A percentile compares a stretch with the other conserved stretches of the same genome.
Evolutionary conservation across 2,113 vertebrate species (phyloP).

Genomic region (Lethenteron reissneri): DNA sequence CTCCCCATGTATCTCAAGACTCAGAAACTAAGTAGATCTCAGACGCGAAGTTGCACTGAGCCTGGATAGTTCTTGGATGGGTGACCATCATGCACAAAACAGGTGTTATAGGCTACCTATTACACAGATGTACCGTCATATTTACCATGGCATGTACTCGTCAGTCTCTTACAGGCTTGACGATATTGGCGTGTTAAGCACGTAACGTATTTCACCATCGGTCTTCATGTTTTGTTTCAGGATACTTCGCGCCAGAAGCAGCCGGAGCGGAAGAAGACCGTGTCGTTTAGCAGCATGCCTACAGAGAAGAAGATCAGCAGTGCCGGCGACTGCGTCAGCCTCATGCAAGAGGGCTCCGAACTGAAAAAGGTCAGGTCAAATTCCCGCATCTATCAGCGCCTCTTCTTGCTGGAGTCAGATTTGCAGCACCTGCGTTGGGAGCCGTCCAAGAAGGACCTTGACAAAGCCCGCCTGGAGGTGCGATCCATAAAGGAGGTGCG

Average conservation of each 20-base stretch:
- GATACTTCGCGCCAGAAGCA: neutral
- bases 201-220: no score
- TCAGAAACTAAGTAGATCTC: no score
- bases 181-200: no score
- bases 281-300: constrained; percentile 96
- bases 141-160: no score
- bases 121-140: no score
- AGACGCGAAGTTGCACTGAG: no score
- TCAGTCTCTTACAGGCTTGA: no score
- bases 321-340: constrained; percentile 69
- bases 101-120: no score
- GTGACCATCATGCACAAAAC: no score
- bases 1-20: no score
- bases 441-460: constrained; percentile 80
- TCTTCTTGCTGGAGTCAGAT: constrained; percentile 74
- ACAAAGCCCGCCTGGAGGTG: constrained; percentile 74
- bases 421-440: constrained; percentile 83
- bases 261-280: constrained; percentile 59
- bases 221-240: neutral
- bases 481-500: constrained; percentile 64
- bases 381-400: constrained; percentile 72
- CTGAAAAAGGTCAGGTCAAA: constrained; percentile 87
- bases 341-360: constrained; percentile 94
- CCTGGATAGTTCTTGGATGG: no score
- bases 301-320: constrained; percentile 97